Evolutionary conservation across 1,140 invertebrate genomes (phyloP), one percentile per base, ranked within the genome.

Genomic region (Drosophila grimshawi): DNA sequence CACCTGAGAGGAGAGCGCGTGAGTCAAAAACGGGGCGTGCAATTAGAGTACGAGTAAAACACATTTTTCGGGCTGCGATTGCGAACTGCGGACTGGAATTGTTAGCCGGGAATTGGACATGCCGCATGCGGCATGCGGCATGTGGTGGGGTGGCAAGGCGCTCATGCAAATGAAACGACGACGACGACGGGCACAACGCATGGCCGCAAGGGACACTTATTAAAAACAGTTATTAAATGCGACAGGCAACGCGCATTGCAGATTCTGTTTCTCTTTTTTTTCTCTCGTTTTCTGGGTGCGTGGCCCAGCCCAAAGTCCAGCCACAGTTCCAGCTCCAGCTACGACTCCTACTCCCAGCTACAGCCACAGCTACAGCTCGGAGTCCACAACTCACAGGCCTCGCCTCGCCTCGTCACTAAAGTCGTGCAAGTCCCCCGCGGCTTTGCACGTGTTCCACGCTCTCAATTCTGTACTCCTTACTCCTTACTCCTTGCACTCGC

Each of bases 211-310:
- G 85, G 85, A 89, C 85, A 88, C 83, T 88, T 83, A 88, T 89
- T 89, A 88, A 88, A 88, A 88, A 88, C 85, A 88, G 85, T 88
- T 88, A 89, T 88, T 88, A 88, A 88, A 88, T 85, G 85, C 85
- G 85, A 88, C 85, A 88, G 80, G 85, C 83, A 88, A 88, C 83
- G 83, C 83, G 83, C 83, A 80, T 88, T 86, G 68, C 78, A 70
- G 53, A 55, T 45, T 79, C 19, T 19, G 19, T 19, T 1, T 86
- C 86, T 81, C 43, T 70, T 43, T 3, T 41, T 6, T 39, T 10
- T 6, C 3, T 39, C 6, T n/a, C 5, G 10, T 78, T 88, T 86
- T 83, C 60, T 75, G 72, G 80, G 86, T 83, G 83, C 82, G 83
- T 88, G 72, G 72, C 62, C 52, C 76, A 68, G 53, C 80, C 81